Base-by-base conservation (phyloP, 2,113 vertebrate species). In the Rattus rattus region DNA sequence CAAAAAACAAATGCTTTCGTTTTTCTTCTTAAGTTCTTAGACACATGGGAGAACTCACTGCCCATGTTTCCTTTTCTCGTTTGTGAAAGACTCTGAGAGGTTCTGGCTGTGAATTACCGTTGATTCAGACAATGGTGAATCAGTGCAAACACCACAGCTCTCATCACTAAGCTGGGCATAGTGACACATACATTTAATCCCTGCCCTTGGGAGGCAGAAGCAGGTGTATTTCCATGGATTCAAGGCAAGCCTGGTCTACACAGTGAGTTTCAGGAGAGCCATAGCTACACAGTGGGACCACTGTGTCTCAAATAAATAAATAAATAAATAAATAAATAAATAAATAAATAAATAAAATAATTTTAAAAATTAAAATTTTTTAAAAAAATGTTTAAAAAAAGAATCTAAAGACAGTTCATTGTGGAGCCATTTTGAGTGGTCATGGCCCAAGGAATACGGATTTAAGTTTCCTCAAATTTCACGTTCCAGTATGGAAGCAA, bases 1-100 rank as follows among this genome's bases (percentile, higher is more conserved):
- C 16, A 79, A 43, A 56, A 77, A 85, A 88, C 16, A 79, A 65
- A 63, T 54, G 5, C 56, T 75, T 97, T 95, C 47, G 9, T 97
- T 65, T 43, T 87, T 77, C 52, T 89, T 90, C 52, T 96, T 63
- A 65, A 73, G 43, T 75, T 61, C 22, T 33, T 81, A 24, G 20
- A 39, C 39, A 52, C 7, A 1, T 26, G 61, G 80, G 80, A 83
- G 70, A 88, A 26, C 75, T 76, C 16, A 61, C 63, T 65, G 3
- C 43, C 69, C 4, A 7, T 56, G 63, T 87, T 67, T 59, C 81
- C 63, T 61, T 59, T 54, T 19, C 67, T 85, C 36, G 20, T 67
- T 95, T 69, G 65, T 36, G 36, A 87, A 92, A 88, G 59, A 26
- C 63, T 84, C 49, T 33, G 5, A 83, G 83, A 49, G 33, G 69